Evolutionary conservation across 2,113 vertebrate genomes (phyloP).

Genomic region (Ageneiosus marmoratus): DNA sequence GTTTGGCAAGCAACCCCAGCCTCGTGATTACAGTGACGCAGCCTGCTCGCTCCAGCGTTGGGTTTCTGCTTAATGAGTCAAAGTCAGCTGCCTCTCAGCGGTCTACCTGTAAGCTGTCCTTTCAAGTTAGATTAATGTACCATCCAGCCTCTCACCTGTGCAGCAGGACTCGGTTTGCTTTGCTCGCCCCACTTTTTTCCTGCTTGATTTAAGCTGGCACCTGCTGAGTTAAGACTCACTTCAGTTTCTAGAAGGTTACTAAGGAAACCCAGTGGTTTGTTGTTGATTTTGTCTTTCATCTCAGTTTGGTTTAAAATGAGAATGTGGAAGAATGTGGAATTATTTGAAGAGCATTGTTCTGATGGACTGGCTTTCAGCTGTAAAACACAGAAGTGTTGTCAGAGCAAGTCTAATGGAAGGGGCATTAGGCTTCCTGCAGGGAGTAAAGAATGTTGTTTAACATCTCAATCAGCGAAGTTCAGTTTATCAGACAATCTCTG

Average conservation of each 20-base stretch:
- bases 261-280: background rate
- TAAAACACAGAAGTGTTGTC: background rate
- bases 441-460: background rate
- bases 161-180: background rate
- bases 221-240: constrained; percentile 9
- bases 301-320: background rate
- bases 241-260: background rate
- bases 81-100: constrained; percentile 9
- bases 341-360: background rate
- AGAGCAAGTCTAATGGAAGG: background rate
- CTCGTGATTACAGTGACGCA: constrained; percentile 14
- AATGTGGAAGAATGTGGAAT: background rate
- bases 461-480: background rate
- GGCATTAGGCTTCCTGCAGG: background rate
- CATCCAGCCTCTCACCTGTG: constrained; percentile 21
- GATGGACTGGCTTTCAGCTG: background rate
- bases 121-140: constrained; percentile 32
- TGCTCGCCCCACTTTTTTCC: constrained; percentile 22
- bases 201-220: constrained; percentile 5
- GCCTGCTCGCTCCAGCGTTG: constrained; percentile 23
- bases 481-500: background rate
- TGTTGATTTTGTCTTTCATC: background rate
- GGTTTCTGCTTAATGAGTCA: constrained; percentile 23
- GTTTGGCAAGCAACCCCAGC: constrained; percentile 1
- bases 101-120: constrained; percentile 15